These are phyloP conservation scores for Melanogrammus aeglefinus DNA, from an alignment of 2,797 vertebrate species.

Conservation along the genomic window DNA sequence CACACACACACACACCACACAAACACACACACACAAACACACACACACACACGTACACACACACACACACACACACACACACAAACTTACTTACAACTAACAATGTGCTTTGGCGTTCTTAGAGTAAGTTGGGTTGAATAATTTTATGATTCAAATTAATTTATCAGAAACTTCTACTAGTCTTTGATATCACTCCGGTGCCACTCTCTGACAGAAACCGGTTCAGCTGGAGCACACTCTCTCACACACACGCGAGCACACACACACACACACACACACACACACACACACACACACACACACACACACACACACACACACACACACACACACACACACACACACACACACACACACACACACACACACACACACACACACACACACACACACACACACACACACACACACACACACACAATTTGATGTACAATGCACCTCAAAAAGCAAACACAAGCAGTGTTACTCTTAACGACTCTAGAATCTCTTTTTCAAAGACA, in stretches of 20 bases:
- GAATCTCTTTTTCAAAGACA: slow-evolving; percentile 36
- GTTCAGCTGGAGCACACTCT: background rate
- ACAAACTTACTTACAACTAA: slow-evolving; percentile 15
- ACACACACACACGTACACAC: slow-evolving; percentile 18
- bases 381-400: slow-evolving; percentile 11
- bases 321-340: slow-evolving; percentile 14
- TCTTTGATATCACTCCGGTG: background rate
- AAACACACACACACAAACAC: slow-evolving; percentile 9
- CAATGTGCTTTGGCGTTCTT: background rate
- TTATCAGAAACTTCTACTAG: background rate
- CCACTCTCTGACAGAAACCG: background rate
- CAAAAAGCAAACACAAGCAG: slow-evolving; percentile 35
- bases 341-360: background rate
- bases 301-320: slow-evolving; percentile 9
- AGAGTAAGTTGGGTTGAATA: background rate
- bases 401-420: slow-evolving; percentile 12
- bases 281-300: slow-evolving; percentile 17
- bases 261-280: slow-evolving; percentile 18
- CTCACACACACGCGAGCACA: slow-evolving; percentile 14
- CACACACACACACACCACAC: slow-evolving; percentile 20
- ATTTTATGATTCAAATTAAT: background rate
- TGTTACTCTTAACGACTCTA: background rate
- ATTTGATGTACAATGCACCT: slow-evolving; percentile 38
- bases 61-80: slow-evolving; percentile 15
- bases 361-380: slow-evolving; percentile 25